These are phyloP conservation scores for Pristionchus mayeri DNA, from an alignment of 2,888 invertebrate genomes.

Conservation along the genomic window DNA sequence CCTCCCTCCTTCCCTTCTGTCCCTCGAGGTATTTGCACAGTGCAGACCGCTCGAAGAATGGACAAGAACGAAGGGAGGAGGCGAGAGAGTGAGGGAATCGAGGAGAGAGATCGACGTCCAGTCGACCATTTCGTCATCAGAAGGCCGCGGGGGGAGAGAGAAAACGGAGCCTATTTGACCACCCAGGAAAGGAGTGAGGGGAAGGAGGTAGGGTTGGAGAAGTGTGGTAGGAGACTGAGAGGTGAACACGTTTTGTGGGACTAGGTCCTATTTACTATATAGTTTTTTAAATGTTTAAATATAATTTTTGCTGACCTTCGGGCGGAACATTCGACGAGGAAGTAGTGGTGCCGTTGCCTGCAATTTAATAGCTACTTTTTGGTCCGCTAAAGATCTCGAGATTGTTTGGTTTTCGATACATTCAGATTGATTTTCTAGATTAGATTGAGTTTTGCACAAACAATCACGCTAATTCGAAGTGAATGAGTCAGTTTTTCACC, in stretches of 20 bases:
- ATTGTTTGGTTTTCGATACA: no score
- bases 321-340: not conserved
- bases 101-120: slow-evolving; percentile 6
- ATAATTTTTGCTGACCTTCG: slow-evolving; percentile 11
- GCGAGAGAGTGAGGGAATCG: not conserved
- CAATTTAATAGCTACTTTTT: not conserved
- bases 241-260: no score
- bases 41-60: slow-evolving; percentile 5
- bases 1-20: not conserved
- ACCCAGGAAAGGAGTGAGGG: slow-evolving; percentile 19
- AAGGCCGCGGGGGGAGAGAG: slow-evolving; percentile 13
- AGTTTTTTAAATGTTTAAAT: no score
- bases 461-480: no score
- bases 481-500: no score
- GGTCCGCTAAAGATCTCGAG: not conserved
- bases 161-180: slow-evolving; percentile 35
- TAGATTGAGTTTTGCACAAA: no score
- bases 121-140: slow-evolving; percentile 37
- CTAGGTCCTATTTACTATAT: no score
- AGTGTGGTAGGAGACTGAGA: not conserved
- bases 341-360: not conserved
- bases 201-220: not conserved
- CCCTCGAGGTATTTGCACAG: slow-evolving; percentile 32
- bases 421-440: no score
- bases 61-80: not conserved